phyloP scores from a whole-genome alignment of 2,113 vertebrate genomes.

The Phalacrocorax brasilianus region DNA sequence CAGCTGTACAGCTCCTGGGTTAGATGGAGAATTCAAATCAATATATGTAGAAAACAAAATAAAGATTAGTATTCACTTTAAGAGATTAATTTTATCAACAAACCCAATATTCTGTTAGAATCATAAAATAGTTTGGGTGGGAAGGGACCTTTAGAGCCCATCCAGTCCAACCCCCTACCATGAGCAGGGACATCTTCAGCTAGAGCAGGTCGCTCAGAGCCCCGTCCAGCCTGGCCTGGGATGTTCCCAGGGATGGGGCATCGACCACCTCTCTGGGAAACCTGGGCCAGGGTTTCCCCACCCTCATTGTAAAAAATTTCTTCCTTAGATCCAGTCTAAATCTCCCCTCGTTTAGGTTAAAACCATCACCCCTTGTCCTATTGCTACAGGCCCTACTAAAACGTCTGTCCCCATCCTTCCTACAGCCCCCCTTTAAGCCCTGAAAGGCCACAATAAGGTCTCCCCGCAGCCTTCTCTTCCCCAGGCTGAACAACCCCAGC shows the following conservation, averaged over 20 bases:
- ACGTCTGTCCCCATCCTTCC: background rate
- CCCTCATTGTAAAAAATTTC: too few species aligned
- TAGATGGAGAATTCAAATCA: background rate
- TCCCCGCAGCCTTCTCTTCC: background rate
- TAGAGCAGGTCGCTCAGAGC: background rate
- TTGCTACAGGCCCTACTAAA: too few species aligned
- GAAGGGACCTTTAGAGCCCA: background rate
- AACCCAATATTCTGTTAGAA: background rate
- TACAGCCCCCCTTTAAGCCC: background rate
- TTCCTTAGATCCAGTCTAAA: too few species aligned
- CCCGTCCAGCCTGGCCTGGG: background rate
- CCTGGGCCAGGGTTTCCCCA: background rate
- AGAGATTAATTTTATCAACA: background rate
- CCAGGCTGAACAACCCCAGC: background rate
- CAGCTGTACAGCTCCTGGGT: background rate
- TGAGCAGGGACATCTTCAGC: background rate
- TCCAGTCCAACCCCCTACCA: background rate
- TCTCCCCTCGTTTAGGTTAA: too few species aligned
- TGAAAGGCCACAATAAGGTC: accelerated
- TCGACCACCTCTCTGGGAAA: background rate
- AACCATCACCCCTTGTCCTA: too few species aligned
- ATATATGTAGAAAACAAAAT: background rate
- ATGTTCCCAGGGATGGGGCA: background rate
- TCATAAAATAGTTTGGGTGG: background rate
- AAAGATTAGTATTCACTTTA: background rate